Evolutionary conservation across 2,113 vertebrate genomes (phyloP).

Genomic region (Heterotilapia buettikoferi): DNA sequence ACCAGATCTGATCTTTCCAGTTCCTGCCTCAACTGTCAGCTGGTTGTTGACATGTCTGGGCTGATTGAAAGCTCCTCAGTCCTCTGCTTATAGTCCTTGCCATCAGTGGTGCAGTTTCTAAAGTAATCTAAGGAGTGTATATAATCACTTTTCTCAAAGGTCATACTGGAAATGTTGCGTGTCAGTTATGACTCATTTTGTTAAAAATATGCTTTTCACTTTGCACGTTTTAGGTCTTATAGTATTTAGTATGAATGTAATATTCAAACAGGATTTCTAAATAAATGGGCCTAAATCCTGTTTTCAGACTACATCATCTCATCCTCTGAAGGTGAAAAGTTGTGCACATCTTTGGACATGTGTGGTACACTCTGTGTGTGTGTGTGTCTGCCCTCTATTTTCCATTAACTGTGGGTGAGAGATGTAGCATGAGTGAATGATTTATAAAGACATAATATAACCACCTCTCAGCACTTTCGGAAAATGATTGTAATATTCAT

Average conservation of each 20-base stretch:
- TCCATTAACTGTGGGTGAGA: neutral
- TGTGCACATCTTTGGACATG: neutral
- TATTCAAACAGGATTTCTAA: neutral
- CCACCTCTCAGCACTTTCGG: neutral
- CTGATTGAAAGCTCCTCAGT: neutral
- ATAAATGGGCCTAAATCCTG: neutral
- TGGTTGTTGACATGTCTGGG: fast-evolving
- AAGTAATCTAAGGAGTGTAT: neutral
- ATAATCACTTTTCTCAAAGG: neutral
- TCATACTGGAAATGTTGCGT: neutral
- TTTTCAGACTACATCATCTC: fast-evolving
- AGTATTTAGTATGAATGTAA: neutral
- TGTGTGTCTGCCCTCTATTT: neutral
- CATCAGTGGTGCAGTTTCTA: neutral
- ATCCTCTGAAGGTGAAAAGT: neutral
- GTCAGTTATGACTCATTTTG: neutral
- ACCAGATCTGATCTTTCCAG: neutral
- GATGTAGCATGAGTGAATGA: neutral
- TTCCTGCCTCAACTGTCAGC: neutral
- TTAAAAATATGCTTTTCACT: neutral
- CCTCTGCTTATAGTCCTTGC: neutral
- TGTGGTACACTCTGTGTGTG: neutral
- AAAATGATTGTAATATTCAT: neutral
- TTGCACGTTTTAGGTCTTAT: neutral
- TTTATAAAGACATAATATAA: neutral